These are phyloP conservation scores for Brienomyrus brachyistius DNA, from an alignment of 2,113 vertebrate genomes.

Conservation along the genomic window DNA sequence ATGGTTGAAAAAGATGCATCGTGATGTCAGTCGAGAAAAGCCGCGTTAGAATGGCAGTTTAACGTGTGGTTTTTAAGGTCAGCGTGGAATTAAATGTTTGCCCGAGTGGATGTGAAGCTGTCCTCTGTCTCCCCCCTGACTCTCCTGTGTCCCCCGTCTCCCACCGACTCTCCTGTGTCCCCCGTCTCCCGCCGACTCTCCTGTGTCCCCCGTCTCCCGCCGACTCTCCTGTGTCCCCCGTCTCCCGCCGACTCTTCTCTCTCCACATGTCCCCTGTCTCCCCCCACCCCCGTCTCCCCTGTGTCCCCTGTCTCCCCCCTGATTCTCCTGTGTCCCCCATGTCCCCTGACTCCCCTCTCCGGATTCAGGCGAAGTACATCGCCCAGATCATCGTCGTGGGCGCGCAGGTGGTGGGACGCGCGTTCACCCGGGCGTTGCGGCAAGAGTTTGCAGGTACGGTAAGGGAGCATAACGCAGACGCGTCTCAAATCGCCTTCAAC, in stretches of 20 bases:
- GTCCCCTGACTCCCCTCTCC: not conserved
- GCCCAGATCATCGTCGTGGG: constrained; percentile 94
- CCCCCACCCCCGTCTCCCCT: not conserved
- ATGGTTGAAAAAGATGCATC: no score
- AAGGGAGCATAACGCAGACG: constrained; percentile 12
- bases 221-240: no score
- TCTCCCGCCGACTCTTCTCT: no score
- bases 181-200: no score
- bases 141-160: not conserved
- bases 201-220: no score
- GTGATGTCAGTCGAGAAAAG: not conserved
- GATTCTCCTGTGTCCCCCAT: not conserved
- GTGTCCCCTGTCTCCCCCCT: not conserved
- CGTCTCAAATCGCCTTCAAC: not conserved
- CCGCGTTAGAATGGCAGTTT: not conserved
- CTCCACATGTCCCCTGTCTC: no score
- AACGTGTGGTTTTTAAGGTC: not conserved
- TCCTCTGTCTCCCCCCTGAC: not conserved
- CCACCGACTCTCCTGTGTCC: not conserved
- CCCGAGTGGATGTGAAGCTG: not conserved
- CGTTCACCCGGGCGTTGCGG: constrained; percentile 83
- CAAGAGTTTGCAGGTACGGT: constrained; percentile 84
- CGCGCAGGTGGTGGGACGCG: constrained; percentile 86
- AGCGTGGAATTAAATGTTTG: not conserved
- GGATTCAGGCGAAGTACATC: constrained; percentile 81